These are phyloP conservation scores for Neocrepidodera transversa DNA, from an alignment of 2,888 invertebrate species.

Conservation along the genomic window DNA sequence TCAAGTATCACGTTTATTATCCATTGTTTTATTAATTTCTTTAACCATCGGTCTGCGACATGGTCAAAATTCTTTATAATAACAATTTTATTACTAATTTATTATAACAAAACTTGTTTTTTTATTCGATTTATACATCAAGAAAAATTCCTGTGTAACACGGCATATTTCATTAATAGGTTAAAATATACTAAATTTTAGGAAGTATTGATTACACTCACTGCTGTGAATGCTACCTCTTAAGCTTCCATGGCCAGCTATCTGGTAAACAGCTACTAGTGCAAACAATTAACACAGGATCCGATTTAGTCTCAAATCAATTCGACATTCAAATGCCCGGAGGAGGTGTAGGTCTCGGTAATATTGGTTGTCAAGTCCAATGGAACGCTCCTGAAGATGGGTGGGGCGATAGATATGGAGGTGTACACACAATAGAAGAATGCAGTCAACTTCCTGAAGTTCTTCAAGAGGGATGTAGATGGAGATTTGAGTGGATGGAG, in stretches of 20 bases:
- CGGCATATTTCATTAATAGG: too few species aligned
- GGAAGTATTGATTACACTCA: constrained; percentile 32
- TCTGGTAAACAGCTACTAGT: constrained; percentile 34
- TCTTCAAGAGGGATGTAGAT: constrained; percentile 36
- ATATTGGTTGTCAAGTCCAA: constrained; percentile 36
- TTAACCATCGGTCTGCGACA: too few species aligned
- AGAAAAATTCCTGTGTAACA: too few species aligned
- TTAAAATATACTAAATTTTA: too few species aligned
- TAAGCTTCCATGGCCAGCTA: constrained; percentile 35
- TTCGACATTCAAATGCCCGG: constrained; percentile 45
- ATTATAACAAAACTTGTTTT: too few species aligned
- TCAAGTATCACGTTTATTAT: too few species aligned
- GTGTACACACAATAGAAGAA: constrained; percentile 33
- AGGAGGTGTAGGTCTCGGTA: constrained; percentile 40
- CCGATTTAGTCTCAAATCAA: constrained; percentile 37
- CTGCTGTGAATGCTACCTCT: constrained; percentile 39
- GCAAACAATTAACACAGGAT: constrained; percentile 40
- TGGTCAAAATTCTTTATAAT: too few species aligned
- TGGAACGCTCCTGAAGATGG: constrained; percentile 38
- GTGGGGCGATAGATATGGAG: constrained; percentile 41
- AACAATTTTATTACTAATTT: too few species aligned
- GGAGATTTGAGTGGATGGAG: constrained; percentile 39
- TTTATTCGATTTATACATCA: too few species aligned
- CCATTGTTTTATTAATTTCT: too few species aligned
- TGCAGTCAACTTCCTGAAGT: constrained; percentile 34